These are phyloP conservation scores for Anaspis maculata DNA, from an alignment of 2,888 invertebrate genomes.

Conservation along the genomic window DNA sequence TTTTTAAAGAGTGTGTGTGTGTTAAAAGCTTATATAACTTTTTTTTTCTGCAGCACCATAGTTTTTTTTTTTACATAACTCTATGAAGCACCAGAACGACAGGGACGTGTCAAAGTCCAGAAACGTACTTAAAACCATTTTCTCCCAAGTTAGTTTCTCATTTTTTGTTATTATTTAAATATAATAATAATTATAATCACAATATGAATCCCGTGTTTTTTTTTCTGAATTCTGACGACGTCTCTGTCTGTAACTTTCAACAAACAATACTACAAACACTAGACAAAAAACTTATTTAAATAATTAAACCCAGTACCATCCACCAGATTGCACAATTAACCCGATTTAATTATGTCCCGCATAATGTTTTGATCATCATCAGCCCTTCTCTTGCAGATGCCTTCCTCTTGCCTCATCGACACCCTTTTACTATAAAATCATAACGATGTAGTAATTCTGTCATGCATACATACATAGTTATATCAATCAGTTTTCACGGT, in stretches of 20 bases:
- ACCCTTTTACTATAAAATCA: too few relatives aligned
- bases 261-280: too few relatives aligned
- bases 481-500: background rate
- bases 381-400: conserved; percentile 26
- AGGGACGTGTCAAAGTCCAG: conserved; percentile 39
- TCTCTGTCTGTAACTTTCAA: conserved; percentile 21
- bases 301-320: conserved; percentile 31
- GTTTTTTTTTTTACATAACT: conserved; percentile 19
- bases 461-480: background rate
- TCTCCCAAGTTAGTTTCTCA: background rate
- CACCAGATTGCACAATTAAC: conserved; percentile 79
- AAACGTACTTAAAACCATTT: conserved; percentile 16
- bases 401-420: too few relatives aligned
- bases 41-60: conserved; percentile 43
- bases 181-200: background rate
- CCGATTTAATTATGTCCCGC: conserved; percentile 47
- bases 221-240: conserved; percentile 37
- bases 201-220: conserved; percentile 1
- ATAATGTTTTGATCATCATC: conserved; percentile 10
- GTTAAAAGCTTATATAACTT: conserved; percentile 16
- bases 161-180: conserved; percentile 4
- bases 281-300: too few relatives aligned
- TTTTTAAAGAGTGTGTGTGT: conserved; percentile 12
- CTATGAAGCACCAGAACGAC: conserved; percentile 41
- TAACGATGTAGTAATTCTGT: too few relatives aligned